phyloP scores from a whole-genome alignment of 2,888 invertebrate genomes.

The Aspidiotus destructor region DNA sequence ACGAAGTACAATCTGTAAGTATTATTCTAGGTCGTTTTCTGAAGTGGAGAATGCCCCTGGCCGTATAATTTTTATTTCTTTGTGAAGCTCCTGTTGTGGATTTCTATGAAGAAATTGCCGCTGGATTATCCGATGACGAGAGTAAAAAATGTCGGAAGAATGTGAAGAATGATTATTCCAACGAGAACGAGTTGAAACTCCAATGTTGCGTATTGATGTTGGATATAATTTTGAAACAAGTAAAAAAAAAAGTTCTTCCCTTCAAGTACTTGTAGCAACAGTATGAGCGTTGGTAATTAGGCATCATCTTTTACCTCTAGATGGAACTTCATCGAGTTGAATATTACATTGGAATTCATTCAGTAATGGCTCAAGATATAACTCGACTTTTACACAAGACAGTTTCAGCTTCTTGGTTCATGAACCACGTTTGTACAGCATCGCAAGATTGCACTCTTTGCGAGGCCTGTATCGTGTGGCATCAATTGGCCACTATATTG shows the following conservation, averaged over 20 bases:
- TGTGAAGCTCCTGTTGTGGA: constrained; percentile 48
- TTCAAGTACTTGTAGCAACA: too few relatives aligned
- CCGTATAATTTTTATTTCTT: neutral
- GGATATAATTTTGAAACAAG: constrained; percentile 89
- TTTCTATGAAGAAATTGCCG: constrained; percentile 50
- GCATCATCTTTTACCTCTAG: constrained; percentile 42
- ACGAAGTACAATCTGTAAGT: constrained; percentile 20
- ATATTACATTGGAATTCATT: constrained; percentile 66
- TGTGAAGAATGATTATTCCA: constrained; percentile 22
- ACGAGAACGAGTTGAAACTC: constrained; percentile 64
- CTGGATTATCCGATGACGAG: constrained; percentile 59
- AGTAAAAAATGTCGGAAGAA: constrained; percentile 42
- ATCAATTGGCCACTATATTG: constrained; percentile 73
- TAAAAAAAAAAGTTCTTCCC: constrained; percentile 40
- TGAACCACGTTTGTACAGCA: constrained; percentile 49
- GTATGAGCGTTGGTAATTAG: too few relatives aligned
- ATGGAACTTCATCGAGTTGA: constrained; percentile 80
- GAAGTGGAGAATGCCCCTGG: neutral
- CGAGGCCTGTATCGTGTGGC: constrained; percentile 88
- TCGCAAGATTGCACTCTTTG: constrained; percentile 76
- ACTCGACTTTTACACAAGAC: constrained; percentile 64
- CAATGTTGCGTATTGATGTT: constrained; percentile 94
- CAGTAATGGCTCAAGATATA: constrained; percentile 62
- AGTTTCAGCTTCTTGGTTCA: constrained; percentile 63
- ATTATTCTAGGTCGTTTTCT: neutral